Conservation (phyloP, 2,888 invertebrate species). For the Branchipolynoe longqiensis region DNA sequence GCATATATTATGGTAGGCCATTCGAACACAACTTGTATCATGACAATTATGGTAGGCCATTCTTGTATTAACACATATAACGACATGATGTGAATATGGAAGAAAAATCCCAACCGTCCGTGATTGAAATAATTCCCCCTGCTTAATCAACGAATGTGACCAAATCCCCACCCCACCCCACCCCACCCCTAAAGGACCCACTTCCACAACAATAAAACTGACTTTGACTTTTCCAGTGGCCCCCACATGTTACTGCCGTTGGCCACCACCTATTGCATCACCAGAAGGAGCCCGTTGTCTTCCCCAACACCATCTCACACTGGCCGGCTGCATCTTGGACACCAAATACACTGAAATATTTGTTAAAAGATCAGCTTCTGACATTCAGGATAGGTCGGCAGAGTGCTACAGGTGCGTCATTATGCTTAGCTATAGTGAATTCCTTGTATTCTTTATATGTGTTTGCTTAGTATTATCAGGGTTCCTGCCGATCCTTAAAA, state of each 20-base stretch:
- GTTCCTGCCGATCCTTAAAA: not conserved
- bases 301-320: constrained; percentile 56
- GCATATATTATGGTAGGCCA: too few relatives aligned
- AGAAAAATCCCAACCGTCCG: too few relatives aligned
- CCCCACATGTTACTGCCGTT: not conserved
- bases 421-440: too few relatives aligned
- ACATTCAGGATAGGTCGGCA: constrained; percentile 72
- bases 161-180: too few relatives aligned
- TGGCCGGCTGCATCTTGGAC: constrained; percentile 75
- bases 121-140: too few relatives aligned
- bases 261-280: constrained; percentile 37
- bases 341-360: constrained; percentile 67
- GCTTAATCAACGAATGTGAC: too few relatives aligned
- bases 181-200: too few relatives aligned
- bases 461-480: not conserved
- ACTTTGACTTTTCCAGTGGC: not conserved
- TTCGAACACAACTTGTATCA: too few relatives aligned
- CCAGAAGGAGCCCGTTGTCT: constrained; percentile 59
- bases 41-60: too few relatives aligned
- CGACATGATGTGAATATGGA: too few relatives aligned
- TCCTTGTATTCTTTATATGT: too few relatives aligned
- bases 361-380: constrained; percentile 69
- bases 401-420: constrained; percentile 17
- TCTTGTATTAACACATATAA: too few relatives aligned
- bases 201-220: not conserved